Evolutionary conservation across 2,797 vertebrate species (phyloP), one percentile per base, ranked within the genome.

Genomic region (Hozukius guyotensis): DNA sequence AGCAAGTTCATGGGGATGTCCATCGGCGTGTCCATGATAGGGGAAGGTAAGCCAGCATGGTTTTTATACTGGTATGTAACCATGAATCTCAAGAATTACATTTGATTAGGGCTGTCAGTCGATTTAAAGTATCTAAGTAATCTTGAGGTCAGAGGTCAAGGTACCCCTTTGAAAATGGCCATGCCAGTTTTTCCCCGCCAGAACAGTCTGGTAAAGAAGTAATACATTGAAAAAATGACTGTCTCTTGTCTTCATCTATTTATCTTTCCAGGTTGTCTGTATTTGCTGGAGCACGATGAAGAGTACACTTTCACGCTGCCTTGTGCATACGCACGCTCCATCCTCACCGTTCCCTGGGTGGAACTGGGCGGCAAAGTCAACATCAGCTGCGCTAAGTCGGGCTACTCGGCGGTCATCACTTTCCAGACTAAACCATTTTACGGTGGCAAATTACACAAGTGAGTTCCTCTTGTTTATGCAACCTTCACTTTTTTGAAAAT

Each of bases 1-100:
- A 99, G 99, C 96, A 99, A 99, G 95, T 99, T 99, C 94, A 97
- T 99, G 95, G 99, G 99, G 63, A 99, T 99, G 99, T 99, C 99
- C 3, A 99, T 99, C 70, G 98, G 99, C 0, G 99, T 99, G 62
- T 98, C 98, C 1, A 99, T 99, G 98, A 94, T 98, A 24, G 99
- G 98, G 14, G 99, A 99, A 94, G 99, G 99, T 99, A 27, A 83
- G 79, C 24, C 18, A 8, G 55, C 8, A 1, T 4, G 16, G 7
- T 16, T 20, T 34, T 62, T 20, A 6, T 27, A n/a, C 49, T n/a
- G 0, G 8, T 0, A 0, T 46, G 42, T 18, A 46, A 46, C 42
- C 42, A 46, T 1, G 42, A 46, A 18, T 46, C 16, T 46, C 42
- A 46, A 46, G 16, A 46, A 46, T 18, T 18, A 18, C 14, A 46